phyloP scores from a whole-genome alignment of 2,797 vertebrate genomes.

The Molossus alvarezi region DNA sequence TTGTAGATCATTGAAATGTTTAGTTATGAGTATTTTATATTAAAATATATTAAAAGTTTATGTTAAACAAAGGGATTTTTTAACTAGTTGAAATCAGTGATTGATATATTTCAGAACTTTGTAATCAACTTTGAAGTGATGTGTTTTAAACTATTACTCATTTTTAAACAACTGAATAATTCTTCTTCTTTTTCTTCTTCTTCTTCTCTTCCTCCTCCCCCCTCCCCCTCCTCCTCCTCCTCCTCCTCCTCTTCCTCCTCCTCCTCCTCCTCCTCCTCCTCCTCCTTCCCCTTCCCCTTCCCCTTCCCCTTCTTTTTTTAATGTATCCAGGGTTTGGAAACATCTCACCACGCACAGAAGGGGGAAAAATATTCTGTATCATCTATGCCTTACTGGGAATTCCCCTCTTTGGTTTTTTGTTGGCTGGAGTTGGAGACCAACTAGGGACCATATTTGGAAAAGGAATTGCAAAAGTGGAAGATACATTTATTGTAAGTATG shows the following conservation, averaged over 20 bases:
- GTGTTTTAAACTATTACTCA: conserved; percentile 70
- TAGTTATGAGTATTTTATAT: conserved; percentile 21
- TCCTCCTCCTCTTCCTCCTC: no score
- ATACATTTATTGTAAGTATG: conserved; percentile 97
- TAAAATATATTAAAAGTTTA: neutral
- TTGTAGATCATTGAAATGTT: conserved; percentile 16
- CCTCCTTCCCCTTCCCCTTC: no score
- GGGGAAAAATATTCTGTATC: conserved; percentile 98
- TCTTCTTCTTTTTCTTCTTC: conserved; percentile 60
- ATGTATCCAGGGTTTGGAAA: conserved; percentile 96
- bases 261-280: conserved; percentile 8
- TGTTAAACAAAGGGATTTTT: neutral
- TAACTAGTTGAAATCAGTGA: conserved; percentile 22
- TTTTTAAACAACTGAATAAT: conserved; percentile 85
- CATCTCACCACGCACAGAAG: conserved; percentile 97
- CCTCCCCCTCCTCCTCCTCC: no score
- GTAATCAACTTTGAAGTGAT: neutral
- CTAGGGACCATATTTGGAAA: conserved; percentile 99
- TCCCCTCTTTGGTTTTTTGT: conserved; percentile 97
- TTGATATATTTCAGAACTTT: neutral
- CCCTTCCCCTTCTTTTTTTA: neutral
- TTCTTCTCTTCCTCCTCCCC: no score
- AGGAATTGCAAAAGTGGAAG: conserved; percentile 98
- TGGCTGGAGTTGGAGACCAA: conserved; percentile 99
- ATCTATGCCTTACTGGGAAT: conserved; percentile 99